Percentiles rank a stretch among this genome's conserved stretches.
phyloP scores from a whole-genome alignment of 2,113 vertebrate genomes.

The Camelus bactrianus region DNA sequence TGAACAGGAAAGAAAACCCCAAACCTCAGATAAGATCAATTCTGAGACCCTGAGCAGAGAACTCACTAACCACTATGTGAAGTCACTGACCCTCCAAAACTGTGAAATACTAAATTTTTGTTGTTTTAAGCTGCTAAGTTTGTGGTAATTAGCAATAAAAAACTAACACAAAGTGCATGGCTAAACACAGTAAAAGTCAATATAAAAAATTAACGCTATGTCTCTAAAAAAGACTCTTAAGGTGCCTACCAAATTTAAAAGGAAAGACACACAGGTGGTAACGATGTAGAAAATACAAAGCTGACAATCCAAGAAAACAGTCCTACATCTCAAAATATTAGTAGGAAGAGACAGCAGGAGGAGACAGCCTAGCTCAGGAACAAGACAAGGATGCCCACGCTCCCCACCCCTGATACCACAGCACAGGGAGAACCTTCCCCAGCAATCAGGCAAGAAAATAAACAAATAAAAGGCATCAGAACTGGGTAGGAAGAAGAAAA shows the following conservation, averaged over 20 bases:
- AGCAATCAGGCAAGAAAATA: neutral
- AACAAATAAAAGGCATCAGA: neutral
- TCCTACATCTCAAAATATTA: neutral
- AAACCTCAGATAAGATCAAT: neutral
- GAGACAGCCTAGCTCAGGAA: neutral
- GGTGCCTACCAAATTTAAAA: neutral
- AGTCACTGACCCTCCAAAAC: neutral
- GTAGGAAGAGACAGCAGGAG: slow-evolving; percentile 48
- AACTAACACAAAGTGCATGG: neutral
- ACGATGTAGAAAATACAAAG: neutral
- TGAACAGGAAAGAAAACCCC: neutral
- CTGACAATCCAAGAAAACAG: neutral
- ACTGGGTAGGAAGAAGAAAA: neutral
- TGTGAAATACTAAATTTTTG: neutral
- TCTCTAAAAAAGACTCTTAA: neutral
- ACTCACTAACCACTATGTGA: neutral
- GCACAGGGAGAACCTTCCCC: neutral
- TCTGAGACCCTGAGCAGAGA: neutral
- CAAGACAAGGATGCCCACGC: too few relatives aligned
- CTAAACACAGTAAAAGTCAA: neutral
- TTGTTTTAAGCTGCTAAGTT: neutral
- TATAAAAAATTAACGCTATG: neutral
- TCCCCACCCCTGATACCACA: neutral
- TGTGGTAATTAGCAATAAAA: neutral
- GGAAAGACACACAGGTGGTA: neutral